Evolutionary conservation across 1,140 invertebrate genomes (phyloP).

Genomic region (Cecropterus lyciades): DNA sequence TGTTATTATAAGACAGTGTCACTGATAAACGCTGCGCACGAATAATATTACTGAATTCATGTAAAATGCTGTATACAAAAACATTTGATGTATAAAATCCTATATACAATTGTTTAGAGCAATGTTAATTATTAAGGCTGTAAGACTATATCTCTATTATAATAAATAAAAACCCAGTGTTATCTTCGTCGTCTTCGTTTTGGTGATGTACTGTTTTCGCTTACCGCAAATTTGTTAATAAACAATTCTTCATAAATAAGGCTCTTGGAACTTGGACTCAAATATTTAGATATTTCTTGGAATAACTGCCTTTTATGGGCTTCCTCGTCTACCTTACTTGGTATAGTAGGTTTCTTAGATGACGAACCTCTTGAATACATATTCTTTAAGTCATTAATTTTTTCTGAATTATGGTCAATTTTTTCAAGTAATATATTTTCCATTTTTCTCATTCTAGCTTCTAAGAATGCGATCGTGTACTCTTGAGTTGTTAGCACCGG

Average conservation of each 20-base stretch:
- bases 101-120: too few species aligned
- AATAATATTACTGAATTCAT: too few species aligned
- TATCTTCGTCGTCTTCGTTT: constrained; percentile 44
- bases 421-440: constrained; percentile 64
- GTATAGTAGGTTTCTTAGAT: constrained; percentile 44
- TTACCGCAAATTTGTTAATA: constrained; percentile 60
- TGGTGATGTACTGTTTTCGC: constrained; percentile 26
- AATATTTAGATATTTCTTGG: constrained; percentile 68
- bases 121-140: too few species aligned
- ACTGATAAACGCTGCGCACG: too few species aligned
- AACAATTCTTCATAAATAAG: constrained; percentile 75
- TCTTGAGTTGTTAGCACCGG: constrained; percentile 46
- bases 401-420: constrained; percentile 71
- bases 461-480: constrained; percentile 59
- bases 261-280: constrained; percentile 62
- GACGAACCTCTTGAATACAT: constrained; percentile 31
- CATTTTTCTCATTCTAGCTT: constrained; percentile 67
- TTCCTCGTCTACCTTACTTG: constrained; percentile 52
- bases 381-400: constrained; percentile 60
- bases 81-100: too few species aligned
- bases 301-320: constrained; percentile 64
- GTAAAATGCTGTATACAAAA: too few species aligned
- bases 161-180: background rate
- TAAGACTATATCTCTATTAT: too few species aligned
- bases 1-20: too few species aligned